A percentile compares a stretch with the other conserved stretches of the same genome.
These are phyloP conservation scores for Penaeus indicus DNA, from an alignment of 1,140 invertebrate species.

Conservation along the genomic window DNA sequence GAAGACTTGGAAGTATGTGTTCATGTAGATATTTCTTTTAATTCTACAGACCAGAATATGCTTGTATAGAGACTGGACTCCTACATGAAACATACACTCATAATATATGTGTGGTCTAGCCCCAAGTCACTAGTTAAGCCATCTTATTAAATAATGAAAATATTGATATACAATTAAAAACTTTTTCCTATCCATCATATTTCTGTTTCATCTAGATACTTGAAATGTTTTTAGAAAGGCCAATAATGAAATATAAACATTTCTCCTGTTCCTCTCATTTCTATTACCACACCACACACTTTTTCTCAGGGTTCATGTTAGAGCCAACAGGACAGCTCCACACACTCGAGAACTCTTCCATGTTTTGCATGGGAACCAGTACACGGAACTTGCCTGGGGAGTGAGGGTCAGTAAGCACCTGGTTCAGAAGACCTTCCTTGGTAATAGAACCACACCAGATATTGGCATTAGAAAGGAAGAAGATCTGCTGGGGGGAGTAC, in stretches of 20 bases:
- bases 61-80: too few species aligned
- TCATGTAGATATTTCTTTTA: too few species aligned
- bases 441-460: conserved; percentile 63
- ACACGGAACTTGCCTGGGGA: conserved; percentile 85
- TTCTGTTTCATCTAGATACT: too few species aligned
- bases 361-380: conserved; percentile 90
- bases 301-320: conserved; percentile 90
- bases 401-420: conserved; percentile 71
- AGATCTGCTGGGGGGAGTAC: conserved; percentile 84
- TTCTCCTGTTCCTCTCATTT: neutral
- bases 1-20: too few species aligned
- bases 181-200: too few species aligned
- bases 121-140: too few species aligned
- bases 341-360: conserved; percentile 87
- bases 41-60: too few species aligned
- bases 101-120: too few species aligned
- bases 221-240: too few species aligned
- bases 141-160: too few species aligned
- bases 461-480: conserved; percentile 73
- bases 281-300: conserved; percentile 76
- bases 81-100: too few species aligned
- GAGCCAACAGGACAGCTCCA: conserved; percentile 86
- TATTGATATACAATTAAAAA: too few species aligned
- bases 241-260: neutral
- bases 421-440: conserved; percentile 47